Conservation (phyloP, 2,888 invertebrate species). For the Siphonodentalium dalli region DNA sequence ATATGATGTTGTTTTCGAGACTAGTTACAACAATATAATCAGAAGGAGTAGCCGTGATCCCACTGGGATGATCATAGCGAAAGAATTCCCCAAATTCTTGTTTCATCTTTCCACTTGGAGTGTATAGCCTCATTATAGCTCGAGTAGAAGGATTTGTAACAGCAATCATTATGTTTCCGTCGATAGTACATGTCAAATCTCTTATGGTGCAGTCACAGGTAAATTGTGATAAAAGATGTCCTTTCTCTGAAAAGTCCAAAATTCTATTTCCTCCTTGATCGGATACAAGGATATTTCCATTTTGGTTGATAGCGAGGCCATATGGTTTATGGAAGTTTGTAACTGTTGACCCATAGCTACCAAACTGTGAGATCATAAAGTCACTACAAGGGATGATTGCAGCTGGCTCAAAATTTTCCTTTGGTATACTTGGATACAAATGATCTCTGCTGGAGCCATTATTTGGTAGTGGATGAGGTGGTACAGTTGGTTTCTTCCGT, state of each 20-base stretch:
- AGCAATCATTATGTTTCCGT: conserved; percentile 44
- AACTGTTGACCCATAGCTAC: conserved; percentile 43
- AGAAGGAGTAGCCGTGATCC: conserved; percentile 38
- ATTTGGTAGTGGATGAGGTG: conserved; percentile 16
- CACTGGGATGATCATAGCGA: conserved; percentile 44
- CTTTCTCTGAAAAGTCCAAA: conserved; percentile 43
- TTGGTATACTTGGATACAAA: no score
- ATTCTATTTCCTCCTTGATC: conserved; percentile 50
- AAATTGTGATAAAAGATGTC: conserved; percentile 37
- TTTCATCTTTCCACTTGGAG: conserved; percentile 36
- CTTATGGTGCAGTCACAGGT: conserved; percentile 44
- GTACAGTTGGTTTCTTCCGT: conserved; percentile 14
- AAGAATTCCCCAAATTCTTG: conserved; percentile 45
- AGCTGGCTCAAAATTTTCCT: no score
- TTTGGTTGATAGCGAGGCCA: conserved; percentile 43
- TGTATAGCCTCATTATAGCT: conserved; percentile 43
- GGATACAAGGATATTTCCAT: conserved; percentile 49
- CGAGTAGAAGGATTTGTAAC: conserved; percentile 38
- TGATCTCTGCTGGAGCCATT: no score
- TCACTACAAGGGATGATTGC: conserved; percentile 30
- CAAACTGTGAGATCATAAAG: conserved; percentile 40
- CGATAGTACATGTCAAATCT: conserved; percentile 40
- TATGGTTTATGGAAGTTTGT: conserved; percentile 49
- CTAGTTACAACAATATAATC: conserved; percentile 45
- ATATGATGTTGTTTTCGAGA: conserved; percentile 41